Evolutionary conservation across 2,797 vertebrate species (phyloP), one percentile per base, ranked within the genome.

Genomic region (Brachymystax lenok): DNA sequence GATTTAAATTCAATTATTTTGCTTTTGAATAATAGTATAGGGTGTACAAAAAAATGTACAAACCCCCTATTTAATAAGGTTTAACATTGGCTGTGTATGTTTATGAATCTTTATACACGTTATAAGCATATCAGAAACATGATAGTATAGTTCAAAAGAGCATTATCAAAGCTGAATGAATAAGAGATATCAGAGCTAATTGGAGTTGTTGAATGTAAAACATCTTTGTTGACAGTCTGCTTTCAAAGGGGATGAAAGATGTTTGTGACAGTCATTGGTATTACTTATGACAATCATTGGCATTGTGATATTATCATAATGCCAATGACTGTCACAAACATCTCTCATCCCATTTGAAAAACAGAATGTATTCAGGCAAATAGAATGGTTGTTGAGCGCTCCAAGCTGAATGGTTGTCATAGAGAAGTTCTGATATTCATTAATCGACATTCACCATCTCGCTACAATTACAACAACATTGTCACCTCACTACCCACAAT

Each of bases 321-420:
- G 35, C 35, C 35, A 40, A 40, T 40, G 40, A 40, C 8, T 40
- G 40, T 40, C 40, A 40, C 8, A 40, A 40, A 40, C 8, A 40
- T 40, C 40, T 21, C 54, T 59, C 54, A n/a, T 59, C 54, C 19
- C 19, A 6, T n/a, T 7, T 59, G n/a, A 59, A 59, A 59, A 59
- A 8, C 56, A 21, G 19, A 61, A 61, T 61, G 2, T 10, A 61
- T 61, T 61, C 56, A 21, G 56, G 56, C 56, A 61, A 61, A 61
- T 61, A 19, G 52, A 56, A 56, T 56, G 52, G n/a, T n/a, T 61
- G n/a, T 61, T 10, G 56, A 6, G n/a, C 56, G 8, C 7, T 61
- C 56, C 56, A 61, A 61, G 56, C 10, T 66, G 27, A 66, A 28
- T 28, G 63, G 63, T 66, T 66, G 27, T 66, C 63, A 66, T 66